phyloP scores from a whole-genome alignment of 2,113 vertebrate genomes.

The Abramis brama region DNA sequence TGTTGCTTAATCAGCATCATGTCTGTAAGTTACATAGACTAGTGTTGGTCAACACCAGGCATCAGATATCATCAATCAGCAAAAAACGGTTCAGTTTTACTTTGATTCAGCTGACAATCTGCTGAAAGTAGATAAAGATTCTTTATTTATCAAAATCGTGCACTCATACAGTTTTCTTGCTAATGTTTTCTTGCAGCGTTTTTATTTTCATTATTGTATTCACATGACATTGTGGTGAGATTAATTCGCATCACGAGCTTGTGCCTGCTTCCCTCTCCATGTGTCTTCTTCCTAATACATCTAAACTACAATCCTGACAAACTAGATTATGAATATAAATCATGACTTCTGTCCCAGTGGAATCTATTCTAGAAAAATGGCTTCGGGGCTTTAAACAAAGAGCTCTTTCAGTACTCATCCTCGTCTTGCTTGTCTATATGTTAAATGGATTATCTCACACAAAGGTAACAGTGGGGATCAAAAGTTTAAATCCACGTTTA shows the following conservation, averaged over 20 bases:
- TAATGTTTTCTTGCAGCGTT: background rate
- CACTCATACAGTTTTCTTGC: background rate
- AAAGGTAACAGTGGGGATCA: background rate
- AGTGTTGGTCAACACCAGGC: constrained; percentile 44
- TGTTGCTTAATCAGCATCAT: background rate
- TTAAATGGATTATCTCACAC: background rate
- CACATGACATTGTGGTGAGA: constrained; percentile 20
- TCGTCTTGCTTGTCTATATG: background rate
- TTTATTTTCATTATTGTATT: background rate
- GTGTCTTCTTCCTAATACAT: constrained; percentile 6
- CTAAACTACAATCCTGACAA: background rate
- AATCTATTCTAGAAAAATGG: background rate
- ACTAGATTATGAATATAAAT: background rate
- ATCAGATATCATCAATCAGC: constrained; percentile 40
- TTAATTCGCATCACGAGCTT: constrained; percentile 4
- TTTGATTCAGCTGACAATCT: constrained; percentile 23
- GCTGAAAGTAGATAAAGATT: background rate
- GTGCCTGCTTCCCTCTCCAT: constrained; percentile 1
- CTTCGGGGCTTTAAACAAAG: background rate
- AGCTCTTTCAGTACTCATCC: background rate
- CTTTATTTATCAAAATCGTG: background rate
- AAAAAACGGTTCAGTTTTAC: constrained; percentile 29
- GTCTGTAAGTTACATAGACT: background rate
- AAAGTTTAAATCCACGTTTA: background rate
- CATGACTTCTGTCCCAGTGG: background rate